Conservation (phyloP, 2,888 invertebrate species). For the Papilio elwesi region DNA sequence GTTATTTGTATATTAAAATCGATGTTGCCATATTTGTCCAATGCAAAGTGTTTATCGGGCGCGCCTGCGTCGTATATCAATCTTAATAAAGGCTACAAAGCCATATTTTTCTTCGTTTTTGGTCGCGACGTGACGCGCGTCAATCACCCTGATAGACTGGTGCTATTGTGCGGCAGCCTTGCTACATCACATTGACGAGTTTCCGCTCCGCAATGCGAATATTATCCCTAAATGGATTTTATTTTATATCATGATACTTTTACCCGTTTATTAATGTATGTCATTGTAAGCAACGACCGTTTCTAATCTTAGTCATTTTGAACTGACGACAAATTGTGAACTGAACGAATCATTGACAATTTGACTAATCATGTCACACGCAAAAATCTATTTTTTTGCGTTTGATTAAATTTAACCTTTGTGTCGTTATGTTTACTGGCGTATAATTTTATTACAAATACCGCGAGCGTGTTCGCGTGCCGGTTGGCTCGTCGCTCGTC, state of each 20-base stretch:
- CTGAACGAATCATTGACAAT: no score
- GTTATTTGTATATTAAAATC: slow-evolving; percentile 46
- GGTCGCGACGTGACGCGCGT: slow-evolving; percentile 60
- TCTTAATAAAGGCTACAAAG: slow-evolving; percentile 75
- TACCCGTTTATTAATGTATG: neutral
- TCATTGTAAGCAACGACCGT: no score
- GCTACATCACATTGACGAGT: slow-evolving; percentile 38
- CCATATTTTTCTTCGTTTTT: slow-evolving; percentile 74
- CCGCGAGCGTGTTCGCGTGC: neutral
- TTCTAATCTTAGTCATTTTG: no score
- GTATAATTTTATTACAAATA: slow-evolving; percentile 13
- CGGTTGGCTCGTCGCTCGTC: no score
- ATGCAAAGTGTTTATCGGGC: slow-evolving; percentile 51
- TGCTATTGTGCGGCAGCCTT: slow-evolving; percentile 32
- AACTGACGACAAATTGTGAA: no score
- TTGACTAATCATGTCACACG: no score
- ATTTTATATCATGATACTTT: slow-evolving; percentile 10
- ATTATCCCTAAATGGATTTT: slow-evolving; percentile 31
- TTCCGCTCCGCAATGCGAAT: slow-evolving; percentile 35
- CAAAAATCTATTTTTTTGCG: no score
- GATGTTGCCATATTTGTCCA: slow-evolving; percentile 57
- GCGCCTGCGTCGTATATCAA: slow-evolving; percentile 60
- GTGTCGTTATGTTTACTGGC: slow-evolving; percentile 5
- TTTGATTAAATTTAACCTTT: no score
- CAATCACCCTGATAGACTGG: slow-evolving; percentile 70